phyloP scores from a whole-genome alignment of 1,140 invertebrate species.

The Scaptodrosophila lebanonensis region DNA sequence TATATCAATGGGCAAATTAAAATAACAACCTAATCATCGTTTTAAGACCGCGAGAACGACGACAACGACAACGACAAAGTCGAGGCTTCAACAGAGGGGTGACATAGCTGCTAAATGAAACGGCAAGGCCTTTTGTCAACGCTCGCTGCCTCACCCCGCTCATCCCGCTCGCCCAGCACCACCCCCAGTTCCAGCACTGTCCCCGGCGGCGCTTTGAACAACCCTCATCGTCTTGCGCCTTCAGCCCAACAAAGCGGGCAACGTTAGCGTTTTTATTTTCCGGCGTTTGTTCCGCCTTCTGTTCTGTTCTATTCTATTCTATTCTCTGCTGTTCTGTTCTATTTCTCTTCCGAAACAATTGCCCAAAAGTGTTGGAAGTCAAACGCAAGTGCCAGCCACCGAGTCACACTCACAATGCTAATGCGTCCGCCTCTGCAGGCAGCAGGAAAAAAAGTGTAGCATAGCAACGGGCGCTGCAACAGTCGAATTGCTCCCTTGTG shows the following conservation, averaged over 20 bases:
- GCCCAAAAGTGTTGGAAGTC: constrained; percentile 76
- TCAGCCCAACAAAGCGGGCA: no score
- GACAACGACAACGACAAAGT: constrained; percentile 29
- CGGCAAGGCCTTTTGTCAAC: constrained; percentile 73
- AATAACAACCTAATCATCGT: constrained; percentile 78
- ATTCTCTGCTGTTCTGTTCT: no score
- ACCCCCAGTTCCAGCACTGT: background rate
- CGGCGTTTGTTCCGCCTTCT: constrained; percentile 77
- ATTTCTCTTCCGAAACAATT: constrained; percentile 56
- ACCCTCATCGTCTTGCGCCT: no score
- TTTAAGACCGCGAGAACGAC: constrained; percentile 76
- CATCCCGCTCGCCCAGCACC: constrained; percentile 3
- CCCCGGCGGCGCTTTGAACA: constrained; percentile 15
- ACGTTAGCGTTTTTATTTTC: constrained; percentile 71
- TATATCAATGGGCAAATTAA: constrained; percentile 78
- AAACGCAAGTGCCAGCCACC: constrained; percentile 61
- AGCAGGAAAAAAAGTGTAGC: constrained; percentile 3
- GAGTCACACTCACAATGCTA: constrained; percentile 53
- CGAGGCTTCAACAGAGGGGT: constrained; percentile 22
- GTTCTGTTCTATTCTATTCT: no score
- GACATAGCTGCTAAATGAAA: constrained; percentile 68
- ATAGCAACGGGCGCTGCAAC: constrained; percentile 15
- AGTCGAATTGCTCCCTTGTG: constrained; percentile 77
- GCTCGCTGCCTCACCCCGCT: constrained; percentile 19
- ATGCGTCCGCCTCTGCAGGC: constrained; percentile 54